A percentile compares a stretch with the other conserved stretches of the same genome.
Conservation (phyloP, 2,888 invertebrate species). For the Tipula unca region DNA sequence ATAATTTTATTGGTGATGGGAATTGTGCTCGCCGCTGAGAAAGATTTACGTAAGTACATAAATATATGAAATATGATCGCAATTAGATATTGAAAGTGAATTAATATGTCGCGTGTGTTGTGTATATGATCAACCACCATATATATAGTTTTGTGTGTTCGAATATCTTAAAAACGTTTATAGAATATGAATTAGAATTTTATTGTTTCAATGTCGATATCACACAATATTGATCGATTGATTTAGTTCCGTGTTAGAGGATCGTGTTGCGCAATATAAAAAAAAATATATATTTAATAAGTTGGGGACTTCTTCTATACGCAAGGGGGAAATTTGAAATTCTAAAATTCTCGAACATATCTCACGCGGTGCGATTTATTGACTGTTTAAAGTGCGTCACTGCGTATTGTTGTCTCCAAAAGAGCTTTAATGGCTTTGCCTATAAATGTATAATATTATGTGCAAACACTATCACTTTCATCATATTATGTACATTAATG, state of each 20-base stretch:
- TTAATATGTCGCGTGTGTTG: neutral
- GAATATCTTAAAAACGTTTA: neutral
- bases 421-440: neutral
- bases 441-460: neutral
- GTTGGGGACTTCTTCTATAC: neutral
- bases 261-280: neutral
- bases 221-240: neutral
- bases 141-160: neutral
- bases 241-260: neutral
- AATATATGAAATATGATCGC: neutral
- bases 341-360: no score
- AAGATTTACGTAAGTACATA: slow-evolving; percentile 22
- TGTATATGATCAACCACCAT: no score
- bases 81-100: neutral
- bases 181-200: neutral
- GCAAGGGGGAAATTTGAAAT: no score
- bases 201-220: neutral
- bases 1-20: neutral
- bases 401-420: neutral
- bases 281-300: neutral
- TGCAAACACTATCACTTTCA: neutral
- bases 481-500: neutral
- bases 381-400: neutral
- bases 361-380: neutral
- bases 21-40: neutral